phyloP scores from a whole-genome alignment of 2,888 invertebrate species.

The Philereme vetulata region DNA sequence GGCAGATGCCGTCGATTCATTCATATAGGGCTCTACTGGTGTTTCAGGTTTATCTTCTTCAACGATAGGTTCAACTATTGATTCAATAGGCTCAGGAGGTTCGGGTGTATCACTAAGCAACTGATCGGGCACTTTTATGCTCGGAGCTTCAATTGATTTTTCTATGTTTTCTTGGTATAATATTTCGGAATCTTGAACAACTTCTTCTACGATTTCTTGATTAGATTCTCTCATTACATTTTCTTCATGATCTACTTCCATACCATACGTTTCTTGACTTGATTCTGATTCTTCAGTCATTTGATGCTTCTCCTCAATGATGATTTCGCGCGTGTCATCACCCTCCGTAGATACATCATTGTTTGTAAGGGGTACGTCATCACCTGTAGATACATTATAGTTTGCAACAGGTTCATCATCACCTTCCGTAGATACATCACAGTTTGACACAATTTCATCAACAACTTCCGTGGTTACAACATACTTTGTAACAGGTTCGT shows the following conservation, averaged over 20 bases:
- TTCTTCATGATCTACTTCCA: constrained; percentile 11
- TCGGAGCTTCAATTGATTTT: constrained; percentile 24
- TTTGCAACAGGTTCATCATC: too few species aligned
- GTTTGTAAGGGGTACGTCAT: background rate
- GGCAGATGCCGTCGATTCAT: constrained; percentile 73
- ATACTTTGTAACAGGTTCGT: too few species aligned
- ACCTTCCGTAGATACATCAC: too few species aligned
- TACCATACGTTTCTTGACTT: constrained; percentile 17
- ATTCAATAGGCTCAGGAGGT: constrained; percentile 16
- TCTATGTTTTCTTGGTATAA: constrained; percentile 23
- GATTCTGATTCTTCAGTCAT: constrained; percentile 16
- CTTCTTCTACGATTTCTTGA: constrained; percentile 13
- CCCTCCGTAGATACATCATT: constrained; percentile 19
- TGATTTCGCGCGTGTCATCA: constrained; percentile 21
- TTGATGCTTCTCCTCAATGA: constrained; percentile 16
- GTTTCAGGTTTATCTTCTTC: constrained; percentile 41
- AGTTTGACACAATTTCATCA: too few species aligned
- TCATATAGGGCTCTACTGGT: constrained; percentile 58
- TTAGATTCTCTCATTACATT: constrained; percentile 4
- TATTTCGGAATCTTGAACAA: constrained; percentile 11
- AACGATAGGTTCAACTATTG: constrained; percentile 1
- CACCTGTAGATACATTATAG: too few species aligned
- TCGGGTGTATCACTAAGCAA: constrained; percentile 29
- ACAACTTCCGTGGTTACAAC: too few species aligned
- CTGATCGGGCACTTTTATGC: constrained; percentile 36